A percentile compares a stretch with the other conserved stretches of the same genome.
phyloP scores from a whole-genome alignment of 2,797 vertebrate species.

The Champsocephalus gunnari region DNA sequence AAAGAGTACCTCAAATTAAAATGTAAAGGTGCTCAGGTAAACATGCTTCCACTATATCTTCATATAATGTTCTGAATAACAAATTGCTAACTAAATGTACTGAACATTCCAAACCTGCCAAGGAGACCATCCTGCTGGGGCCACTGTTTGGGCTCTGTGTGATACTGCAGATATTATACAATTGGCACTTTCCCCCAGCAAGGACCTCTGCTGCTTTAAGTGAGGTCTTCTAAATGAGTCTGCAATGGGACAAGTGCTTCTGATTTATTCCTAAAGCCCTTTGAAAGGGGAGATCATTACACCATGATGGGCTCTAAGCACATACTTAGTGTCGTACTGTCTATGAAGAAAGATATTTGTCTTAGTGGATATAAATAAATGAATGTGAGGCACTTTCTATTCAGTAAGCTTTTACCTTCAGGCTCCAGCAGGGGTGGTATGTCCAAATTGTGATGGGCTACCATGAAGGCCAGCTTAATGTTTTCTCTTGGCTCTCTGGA shows the following conservation, averaged over 20 bases:
- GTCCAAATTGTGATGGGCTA: constrained; percentile 84
- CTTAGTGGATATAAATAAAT: neutral
- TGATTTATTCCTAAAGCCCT: neutral
- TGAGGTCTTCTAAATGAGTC: neutral
- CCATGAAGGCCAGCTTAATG: constrained; percentile 87
- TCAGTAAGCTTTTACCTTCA: constrained; percentile 84
- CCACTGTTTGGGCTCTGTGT: neutral
- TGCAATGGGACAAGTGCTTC: neutral
- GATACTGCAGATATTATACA: neutral
- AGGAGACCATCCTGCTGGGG: neutral
- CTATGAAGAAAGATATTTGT: neutral
- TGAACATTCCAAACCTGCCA: no score
- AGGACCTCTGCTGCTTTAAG: neutral
- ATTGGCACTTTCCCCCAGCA: neutral
- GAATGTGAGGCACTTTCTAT: neutral
- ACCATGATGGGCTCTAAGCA: neutral
- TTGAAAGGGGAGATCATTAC: constrained; percentile 2
- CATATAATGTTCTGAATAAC: no score
- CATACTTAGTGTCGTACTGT: neutral
- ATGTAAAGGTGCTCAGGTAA: no score
- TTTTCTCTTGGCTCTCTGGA: constrained; percentile 86
- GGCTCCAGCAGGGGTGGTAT: constrained; percentile 91
- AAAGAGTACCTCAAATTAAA: no score
- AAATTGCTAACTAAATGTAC: no score
- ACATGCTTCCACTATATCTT: no score